Conservation (phyloP, 2,888 invertebrate genomes). For the Agrochola lychnidis region DNA sequence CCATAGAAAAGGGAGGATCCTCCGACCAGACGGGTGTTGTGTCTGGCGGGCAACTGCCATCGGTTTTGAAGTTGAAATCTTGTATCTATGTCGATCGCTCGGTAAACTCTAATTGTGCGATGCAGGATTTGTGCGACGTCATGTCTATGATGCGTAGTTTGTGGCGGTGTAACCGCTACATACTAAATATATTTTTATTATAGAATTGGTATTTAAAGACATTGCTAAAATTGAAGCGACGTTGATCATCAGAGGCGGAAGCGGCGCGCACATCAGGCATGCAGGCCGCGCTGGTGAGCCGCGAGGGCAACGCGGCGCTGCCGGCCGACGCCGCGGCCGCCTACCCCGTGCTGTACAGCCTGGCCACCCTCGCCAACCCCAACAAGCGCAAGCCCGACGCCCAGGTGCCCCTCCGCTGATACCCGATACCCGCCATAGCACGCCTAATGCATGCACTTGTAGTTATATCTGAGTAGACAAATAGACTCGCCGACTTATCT, state of each 20-base stretch:
- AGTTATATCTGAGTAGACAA: constrained; percentile 65
- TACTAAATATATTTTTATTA: too few relatives aligned
- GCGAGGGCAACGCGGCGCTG: constrained; percentile 95
- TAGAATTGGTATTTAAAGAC: background rate
- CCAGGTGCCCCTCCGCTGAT: constrained; percentile 81
- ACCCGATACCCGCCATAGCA: constrained; percentile 63
- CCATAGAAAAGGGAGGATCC: too few relatives aligned
- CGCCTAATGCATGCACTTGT: constrained; percentile 78
- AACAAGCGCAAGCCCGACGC: constrained; percentile 87
- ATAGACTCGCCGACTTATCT: constrained; percentile 34
- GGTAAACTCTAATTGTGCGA: too few relatives aligned
- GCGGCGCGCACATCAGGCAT: constrained; percentile 95
- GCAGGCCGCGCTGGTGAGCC: constrained; percentile 92
- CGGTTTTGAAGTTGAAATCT: too few relatives aligned
- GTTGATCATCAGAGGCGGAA: constrained; percentile 92
- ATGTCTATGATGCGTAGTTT: too few relatives aligned
- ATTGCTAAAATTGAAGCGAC: constrained; percentile 27
- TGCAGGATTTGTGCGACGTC: too few relatives aligned
- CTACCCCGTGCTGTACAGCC: constrained; percentile 91
- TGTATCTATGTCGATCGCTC: too few relatives aligned
- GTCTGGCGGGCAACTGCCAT: too few relatives aligned
- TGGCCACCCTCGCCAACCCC: constrained; percentile 89
- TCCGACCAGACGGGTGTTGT: too few relatives aligned
- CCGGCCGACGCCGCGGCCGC: constrained; percentile 89
- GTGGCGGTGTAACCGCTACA: too few relatives aligned